Percentiles rank a stretch among this genome's conserved stretches.
These are phyloP conservation scores for Serripes groenlandicus DNA, from an alignment of 2,888 invertebrate genomes.

Conservation along the genomic window DNA sequence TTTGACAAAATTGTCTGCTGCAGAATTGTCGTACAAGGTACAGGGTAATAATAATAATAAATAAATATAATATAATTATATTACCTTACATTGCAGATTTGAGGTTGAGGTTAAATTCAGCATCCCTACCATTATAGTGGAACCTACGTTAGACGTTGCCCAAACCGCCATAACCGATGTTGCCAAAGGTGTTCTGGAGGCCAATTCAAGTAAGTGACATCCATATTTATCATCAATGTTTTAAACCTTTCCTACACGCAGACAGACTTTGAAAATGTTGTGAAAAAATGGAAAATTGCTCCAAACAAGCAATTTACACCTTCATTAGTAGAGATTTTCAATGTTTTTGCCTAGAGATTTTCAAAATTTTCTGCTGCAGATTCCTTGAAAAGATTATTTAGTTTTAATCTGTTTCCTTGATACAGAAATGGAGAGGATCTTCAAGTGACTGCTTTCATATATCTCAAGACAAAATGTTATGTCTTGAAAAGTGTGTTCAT, in stretches of 20 bases:
- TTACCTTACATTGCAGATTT: slow-evolving; percentile 83
- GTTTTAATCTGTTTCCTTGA: too few species aligned
- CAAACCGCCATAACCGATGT: slow-evolving; percentile 82
- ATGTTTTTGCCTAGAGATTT: too few species aligned
- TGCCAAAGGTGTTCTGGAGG: slow-evolving; percentile 79
- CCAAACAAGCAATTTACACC: neutral
- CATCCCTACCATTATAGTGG: slow-evolving; percentile 85
- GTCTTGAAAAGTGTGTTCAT: too few species aligned
- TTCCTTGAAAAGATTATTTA: too few species aligned
- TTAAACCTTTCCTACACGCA: neutral
- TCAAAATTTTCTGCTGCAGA: too few species aligned
- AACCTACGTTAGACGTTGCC: slow-evolving; percentile 83
- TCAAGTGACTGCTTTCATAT: too few species aligned
- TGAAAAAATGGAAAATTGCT: slow-evolving; percentile 1
- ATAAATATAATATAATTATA: neutral
- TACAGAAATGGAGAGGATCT: too few species aligned
- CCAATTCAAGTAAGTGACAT: slow-evolving; percentile 78
- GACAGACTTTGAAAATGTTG: neutral
- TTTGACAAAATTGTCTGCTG: too few species aligned
- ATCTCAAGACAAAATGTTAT: too few species aligned
- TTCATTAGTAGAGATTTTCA: too few species aligned
- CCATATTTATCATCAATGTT: neutral
- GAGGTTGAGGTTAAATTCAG: slow-evolving; percentile 84
- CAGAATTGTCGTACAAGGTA: too few species aligned
- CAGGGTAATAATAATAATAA: neutral